Evolutionary conservation across 23 tunicate genomes (phyloP), one percentile per base, ranked within the genome.

Genomic region (Styela clava): DNA sequence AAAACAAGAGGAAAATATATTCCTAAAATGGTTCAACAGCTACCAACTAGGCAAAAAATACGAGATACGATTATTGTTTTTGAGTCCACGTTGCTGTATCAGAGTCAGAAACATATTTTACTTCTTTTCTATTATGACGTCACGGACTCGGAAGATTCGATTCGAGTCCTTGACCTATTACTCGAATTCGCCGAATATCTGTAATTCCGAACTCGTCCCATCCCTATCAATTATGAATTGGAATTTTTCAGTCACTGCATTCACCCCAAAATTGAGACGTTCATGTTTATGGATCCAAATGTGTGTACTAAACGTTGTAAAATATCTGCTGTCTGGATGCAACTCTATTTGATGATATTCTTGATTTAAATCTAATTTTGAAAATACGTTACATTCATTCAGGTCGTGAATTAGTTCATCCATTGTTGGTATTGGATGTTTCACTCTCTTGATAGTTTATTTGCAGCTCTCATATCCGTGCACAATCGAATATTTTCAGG

Each of bases 321-420:
- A 29, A 2, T 79, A 22, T 62, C 83, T 28, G 3, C 34, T 23
- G 2, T 79, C 71, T 3, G 83, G 83, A 16, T 79, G 70, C 24
- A 79, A 62, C 61, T 79, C 83, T 56, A 79, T 79, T 79, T 61
- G 72, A 26, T 79, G 83, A 79, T 62, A 79, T 16, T 37, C 83
- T 69, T 69, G 63, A 29, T 62, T 62, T 3, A 79, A n/a, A 22
- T 62, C 83, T 3, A 79, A 33, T 31, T 79, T 79, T 22, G 70
- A 56, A 31, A 62, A 79, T 9, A 62, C 36, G 56, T 56, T 27
- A 62, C 34, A 34, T 56, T 23, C 34, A 33, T 61, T 79, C 73
- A 79, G 7, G 16, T 79, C 72, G 12, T 79, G 83, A 2, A 79
- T 22, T 2, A 79, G 7, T 32, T 26, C 33, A 22, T 62, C 56